Conservation (phyloP, 2,113 vertebrate genomes). For the Erythrolamprus reginae region DNA sequence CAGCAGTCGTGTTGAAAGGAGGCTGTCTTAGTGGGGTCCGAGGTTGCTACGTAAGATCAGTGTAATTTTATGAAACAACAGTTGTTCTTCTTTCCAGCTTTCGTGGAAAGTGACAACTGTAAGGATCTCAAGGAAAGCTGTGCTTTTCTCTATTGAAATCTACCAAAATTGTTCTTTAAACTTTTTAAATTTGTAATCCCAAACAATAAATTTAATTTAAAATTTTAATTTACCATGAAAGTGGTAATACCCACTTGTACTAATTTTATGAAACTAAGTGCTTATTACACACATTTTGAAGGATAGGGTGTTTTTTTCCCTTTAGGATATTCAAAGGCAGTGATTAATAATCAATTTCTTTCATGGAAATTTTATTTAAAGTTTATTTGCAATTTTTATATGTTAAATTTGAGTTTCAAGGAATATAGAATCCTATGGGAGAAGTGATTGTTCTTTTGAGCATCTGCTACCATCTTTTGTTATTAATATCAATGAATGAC, state of each 20-base stretch:
- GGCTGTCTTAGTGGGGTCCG: not conserved
- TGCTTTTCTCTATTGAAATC: not conserved
- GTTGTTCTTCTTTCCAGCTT: not conserved
- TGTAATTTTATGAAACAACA: conserved; percentile 31
- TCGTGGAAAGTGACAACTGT: not conserved
- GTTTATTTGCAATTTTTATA: not conserved
- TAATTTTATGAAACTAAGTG: not conserved
- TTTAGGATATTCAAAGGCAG: not conserved
- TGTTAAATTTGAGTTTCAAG: not conserved
- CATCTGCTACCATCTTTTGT: not conserved
- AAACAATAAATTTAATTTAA: not conserved
- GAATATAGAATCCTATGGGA: not conserved
- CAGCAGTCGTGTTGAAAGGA: conserved; percentile 40
- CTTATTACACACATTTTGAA: not conserved
- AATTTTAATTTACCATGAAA: not conserved
- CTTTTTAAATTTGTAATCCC: not conserved
- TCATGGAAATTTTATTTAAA: not conserved
- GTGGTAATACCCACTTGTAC: not conserved
- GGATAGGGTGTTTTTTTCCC: not conserved
- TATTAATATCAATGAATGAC: conserved; percentile 19
- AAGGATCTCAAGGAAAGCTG: not conserved
- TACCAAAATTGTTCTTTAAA: not conserved
- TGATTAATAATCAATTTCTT: not conserved
- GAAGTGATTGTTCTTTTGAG: not conserved
- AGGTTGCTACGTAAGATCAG: conserved; percentile 25